Evolutionary conservation across 1,140 invertebrate genomes (phyloP).

Genomic region (Limonius californicus): DNA sequence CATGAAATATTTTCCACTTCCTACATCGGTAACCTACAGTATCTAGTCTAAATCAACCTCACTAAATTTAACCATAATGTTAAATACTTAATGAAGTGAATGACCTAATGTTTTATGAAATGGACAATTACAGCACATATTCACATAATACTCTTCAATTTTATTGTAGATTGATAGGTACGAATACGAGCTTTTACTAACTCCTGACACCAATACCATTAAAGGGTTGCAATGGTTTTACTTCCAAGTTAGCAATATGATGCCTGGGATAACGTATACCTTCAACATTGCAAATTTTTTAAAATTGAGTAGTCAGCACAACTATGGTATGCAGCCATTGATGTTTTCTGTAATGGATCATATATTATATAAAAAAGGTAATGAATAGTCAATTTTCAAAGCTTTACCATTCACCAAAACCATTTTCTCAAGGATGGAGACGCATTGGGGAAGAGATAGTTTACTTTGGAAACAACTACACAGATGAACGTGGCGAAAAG

Average conservation of each 20-base stretch:
- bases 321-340: slow-evolving; percentile 90
- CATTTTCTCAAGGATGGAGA: slow-evolving; percentile 61
- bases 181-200: slow-evolving; percentile 85
- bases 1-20: too few species aligned
- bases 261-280: slow-evolving; percentile 64
- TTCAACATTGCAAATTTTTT: slow-evolving; percentile 93
- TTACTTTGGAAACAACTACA: slow-evolving; percentile 73
- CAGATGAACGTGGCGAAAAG: slow-evolving; percentile 51
- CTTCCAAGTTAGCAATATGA: slow-evolving; percentile 84
- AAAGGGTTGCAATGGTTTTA: slow-evolving; percentile 91
- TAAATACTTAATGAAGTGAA: too few species aligned
- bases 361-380: slow-evolving; percentile 10
- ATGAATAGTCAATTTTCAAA: too few species aligned
- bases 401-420: too few species aligned
- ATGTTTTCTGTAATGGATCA: slow-evolving; percentile 75
- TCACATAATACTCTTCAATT: too few species aligned
- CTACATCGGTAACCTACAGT: too few species aligned
- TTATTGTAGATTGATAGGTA: slow-evolving; percentile 54
- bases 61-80: too few species aligned
- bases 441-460: slow-evolving; percentile 73
- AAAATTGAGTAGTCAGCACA: slow-evolving; percentile 86
- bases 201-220: slow-evolving; percentile 79
- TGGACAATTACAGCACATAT: too few species aligned
- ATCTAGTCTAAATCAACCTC: too few species aligned
- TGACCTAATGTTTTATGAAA: too few species aligned